Conservation (phyloP, 2,797 vertebrate species). For the Crypturellus tataupa region DNA sequence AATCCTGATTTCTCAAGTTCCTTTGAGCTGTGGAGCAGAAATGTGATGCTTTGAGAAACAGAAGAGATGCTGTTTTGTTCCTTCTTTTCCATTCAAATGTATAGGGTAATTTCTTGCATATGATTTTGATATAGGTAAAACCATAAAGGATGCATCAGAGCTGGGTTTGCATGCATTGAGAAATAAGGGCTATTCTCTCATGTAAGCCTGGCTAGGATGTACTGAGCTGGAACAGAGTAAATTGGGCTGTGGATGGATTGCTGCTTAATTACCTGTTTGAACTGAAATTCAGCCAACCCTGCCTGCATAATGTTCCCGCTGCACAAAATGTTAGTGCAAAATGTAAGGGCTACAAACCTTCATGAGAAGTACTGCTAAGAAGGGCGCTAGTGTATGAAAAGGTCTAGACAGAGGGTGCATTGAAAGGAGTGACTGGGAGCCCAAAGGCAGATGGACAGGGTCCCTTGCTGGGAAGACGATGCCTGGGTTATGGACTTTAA, state of each 20-base stretch:
- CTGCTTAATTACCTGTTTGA: background rate
- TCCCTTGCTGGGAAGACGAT: background rate
- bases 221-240: background rate
- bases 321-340: background rate
- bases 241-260: background rate
- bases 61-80: background rate
- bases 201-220: background rate
- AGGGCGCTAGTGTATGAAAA: background rate
- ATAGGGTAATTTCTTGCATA: background rate
- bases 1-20: background rate
- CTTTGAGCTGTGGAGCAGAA: background rate
- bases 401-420: background rate
- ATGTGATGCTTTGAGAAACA: background rate
- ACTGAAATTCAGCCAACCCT: background rate
- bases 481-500: background rate
- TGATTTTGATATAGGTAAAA: background rate
- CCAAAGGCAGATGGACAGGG: background rate
- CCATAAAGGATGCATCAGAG: background rate
- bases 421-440: background rate
- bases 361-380: background rate
- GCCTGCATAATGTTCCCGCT: background rate
- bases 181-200: background rate
- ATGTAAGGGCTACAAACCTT: background rate
- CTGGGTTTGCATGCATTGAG: background rate
- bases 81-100: background rate